Conservation (phyloP, 2,797 vertebrate genomes). For the Pipistrellus kuhlii region DNA sequence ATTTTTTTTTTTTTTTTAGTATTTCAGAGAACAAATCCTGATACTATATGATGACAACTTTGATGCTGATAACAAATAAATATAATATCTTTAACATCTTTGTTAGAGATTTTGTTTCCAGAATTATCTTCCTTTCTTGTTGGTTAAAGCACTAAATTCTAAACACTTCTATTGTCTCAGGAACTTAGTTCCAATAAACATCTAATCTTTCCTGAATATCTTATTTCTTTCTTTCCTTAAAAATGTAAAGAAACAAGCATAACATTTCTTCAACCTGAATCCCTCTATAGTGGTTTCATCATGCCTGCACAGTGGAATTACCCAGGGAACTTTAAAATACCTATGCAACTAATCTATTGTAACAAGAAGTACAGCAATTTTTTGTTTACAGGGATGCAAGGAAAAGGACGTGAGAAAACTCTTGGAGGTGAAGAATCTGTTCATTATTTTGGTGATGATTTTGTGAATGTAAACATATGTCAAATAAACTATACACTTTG, state of each 20-base stretch:
- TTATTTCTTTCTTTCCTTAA: constrained; percentile 24
- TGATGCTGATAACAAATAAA: constrained; percentile 42
- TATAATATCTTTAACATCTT: constrained; percentile 26
- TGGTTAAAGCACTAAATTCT: constrained; percentile 54
- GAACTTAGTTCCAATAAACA: constrained; percentile 37
- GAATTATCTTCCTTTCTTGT: constrained; percentile 45
- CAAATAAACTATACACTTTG: constrained; percentile 37
- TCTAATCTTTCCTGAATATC: constrained; percentile 14
- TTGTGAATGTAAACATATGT: constrained; percentile 16
- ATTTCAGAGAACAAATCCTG: constrained; percentile 18
- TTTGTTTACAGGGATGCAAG: constrained; percentile 23
- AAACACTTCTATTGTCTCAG: constrained; percentile 12
- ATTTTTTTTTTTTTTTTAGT: constrained; percentile 9
- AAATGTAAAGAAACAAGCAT: constrained; percentile 35
- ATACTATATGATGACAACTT: not conserved
- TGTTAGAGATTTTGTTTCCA: constrained; percentile 40
- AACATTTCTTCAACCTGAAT: constrained; percentile 29
- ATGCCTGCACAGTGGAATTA: constrained; percentile 21
- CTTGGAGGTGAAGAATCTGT: not conserved
- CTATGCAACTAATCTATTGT: not conserved
- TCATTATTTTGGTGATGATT: constrained; percentile 47
- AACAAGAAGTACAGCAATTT: not conserved
- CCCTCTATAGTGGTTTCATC: constrained; percentile 33
- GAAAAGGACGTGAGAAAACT: not conserved
- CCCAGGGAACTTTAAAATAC: constrained; percentile 20